Evolutionary conservation across 2,888 invertebrate species (phyloP).

Genomic region (Icerya purchasi): DNA sequence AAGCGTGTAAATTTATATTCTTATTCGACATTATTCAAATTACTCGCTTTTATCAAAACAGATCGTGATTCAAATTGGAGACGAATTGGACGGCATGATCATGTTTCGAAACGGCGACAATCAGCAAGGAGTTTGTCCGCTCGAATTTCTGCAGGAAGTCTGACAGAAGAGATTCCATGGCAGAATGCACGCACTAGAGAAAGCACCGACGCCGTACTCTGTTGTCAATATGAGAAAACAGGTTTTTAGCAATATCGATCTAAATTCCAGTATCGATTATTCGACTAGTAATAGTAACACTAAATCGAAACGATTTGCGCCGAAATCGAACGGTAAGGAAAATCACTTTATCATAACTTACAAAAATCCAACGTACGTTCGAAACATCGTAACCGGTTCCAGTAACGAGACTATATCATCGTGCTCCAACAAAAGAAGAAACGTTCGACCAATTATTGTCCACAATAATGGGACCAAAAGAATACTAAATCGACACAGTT

Average conservation of each 20-base stretch:
- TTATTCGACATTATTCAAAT: too few species aligned
- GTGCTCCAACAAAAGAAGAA: neutral
- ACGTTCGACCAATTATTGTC: neutral
- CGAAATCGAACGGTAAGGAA: neutral
- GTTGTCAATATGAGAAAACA: neutral
- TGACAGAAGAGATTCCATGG: constrained; percentile 34
- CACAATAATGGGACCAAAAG: neutral
- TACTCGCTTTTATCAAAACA: too few species aligned
- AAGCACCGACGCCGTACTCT: neutral
- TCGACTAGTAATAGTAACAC: too few species aligned
- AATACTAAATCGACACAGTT: neutral
- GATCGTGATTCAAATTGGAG: constrained; percentile 79
- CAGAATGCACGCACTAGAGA: neutral
- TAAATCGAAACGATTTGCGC: neutral
- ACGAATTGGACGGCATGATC: constrained; percentile 81
- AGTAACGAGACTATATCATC: neutral
- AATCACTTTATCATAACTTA: constrained; percentile 10
- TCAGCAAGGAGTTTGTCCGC: constrained; percentile 80
- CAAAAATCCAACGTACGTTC: constrained; percentile 9
- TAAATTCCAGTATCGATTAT: too few species aligned
- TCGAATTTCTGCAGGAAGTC: constrained; percentile 85
- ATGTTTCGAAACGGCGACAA: constrained; percentile 82
- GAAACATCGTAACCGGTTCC: constrained; percentile 2
- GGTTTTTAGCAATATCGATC: too few species aligned
- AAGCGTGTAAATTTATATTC: too few species aligned